A percentile compares a stretch with the other conserved stretches of the same genome.
Evolutionary conservation across 2,888 invertebrate species (phyloP).

Genomic region (Callosobruchus maculatus): DNA sequence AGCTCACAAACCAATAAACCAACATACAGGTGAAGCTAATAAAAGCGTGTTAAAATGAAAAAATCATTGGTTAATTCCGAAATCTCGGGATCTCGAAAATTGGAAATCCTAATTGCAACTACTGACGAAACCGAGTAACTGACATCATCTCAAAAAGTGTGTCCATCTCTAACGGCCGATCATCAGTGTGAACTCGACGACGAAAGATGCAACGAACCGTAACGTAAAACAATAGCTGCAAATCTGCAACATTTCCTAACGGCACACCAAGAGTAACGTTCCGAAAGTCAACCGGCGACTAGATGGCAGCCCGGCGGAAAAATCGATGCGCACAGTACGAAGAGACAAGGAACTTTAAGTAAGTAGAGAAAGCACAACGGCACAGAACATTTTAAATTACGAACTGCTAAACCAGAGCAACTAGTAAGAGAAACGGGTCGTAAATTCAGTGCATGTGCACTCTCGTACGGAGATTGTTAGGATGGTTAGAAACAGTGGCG

Average conservation of each 20-base stretch:
- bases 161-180: too few relatives aligned
- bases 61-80: too few relatives aligned
- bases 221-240: background rate
- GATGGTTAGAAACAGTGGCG: background rate
- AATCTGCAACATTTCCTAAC: background rate
- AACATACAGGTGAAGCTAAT: too few relatives aligned
- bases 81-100: too few relatives aligned
- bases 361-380: background rate
- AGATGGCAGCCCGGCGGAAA: background rate
- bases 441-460: background rate
- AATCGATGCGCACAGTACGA: background rate
- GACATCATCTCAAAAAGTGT: too few relatives aligned
- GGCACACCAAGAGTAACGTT: background rate
- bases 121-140: too few relatives aligned
- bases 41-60: too few relatives aligned
- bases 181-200: background rate
- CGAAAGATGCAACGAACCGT: background rate
- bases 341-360: background rate
- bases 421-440: background rate
- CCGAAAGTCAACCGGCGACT: background rate
- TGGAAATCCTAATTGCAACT: too few relatives aligned
- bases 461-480: background rate
- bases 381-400: background rate
- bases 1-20: too few relatives aligned
- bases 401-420: background rate